Percentiles rank a stretch among this genome's conserved stretches.
These are phyloP conservation scores for Stenolophus ochropezus DNA, from an alignment of 2,888 invertebrate species.

Conservation along the genomic window DNA sequence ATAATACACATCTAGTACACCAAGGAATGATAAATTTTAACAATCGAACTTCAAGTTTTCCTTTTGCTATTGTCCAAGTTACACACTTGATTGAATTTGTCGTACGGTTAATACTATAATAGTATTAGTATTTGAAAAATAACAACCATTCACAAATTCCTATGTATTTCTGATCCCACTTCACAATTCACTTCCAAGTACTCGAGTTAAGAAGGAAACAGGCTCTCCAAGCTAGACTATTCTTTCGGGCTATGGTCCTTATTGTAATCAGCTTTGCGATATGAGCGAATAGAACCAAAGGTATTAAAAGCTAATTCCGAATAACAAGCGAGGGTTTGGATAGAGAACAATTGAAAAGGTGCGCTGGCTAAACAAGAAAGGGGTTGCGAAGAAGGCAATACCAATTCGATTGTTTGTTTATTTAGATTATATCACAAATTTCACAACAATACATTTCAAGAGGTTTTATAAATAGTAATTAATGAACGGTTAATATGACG, in stretches of 20 bases:
- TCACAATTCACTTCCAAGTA: too few species aligned
- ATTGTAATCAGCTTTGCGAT: not conserved
- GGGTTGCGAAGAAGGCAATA: not conserved
- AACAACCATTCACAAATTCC: not conserved
- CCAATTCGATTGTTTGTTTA: not conserved
- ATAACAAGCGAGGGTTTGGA: not conserved
- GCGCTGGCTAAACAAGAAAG: not conserved
- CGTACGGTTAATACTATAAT: not conserved
- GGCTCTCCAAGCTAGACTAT: not conserved
- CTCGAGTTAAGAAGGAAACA: not conserved
- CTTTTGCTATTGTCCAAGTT: too few species aligned
- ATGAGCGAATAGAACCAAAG: not conserved
- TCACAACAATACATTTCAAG: too few species aligned
- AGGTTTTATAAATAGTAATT: too few species aligned
- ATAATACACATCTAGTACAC: too few species aligned
- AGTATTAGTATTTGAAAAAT: not conserved
- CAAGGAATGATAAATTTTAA: too few species aligned
- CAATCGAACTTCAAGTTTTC: too few species aligned
- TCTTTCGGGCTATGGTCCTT: not conserved
- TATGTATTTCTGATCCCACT: not conserved
- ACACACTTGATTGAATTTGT: not conserved
- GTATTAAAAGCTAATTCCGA: not conserved
- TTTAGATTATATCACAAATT: too few species aligned
- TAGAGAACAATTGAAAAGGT: not conserved
- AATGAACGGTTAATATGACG: too few species aligned